Evolutionary conservation across 37 sponge, comb jelly and placozoan species (phyloP).

Genomic region (Axinella damicornis): DNA sequence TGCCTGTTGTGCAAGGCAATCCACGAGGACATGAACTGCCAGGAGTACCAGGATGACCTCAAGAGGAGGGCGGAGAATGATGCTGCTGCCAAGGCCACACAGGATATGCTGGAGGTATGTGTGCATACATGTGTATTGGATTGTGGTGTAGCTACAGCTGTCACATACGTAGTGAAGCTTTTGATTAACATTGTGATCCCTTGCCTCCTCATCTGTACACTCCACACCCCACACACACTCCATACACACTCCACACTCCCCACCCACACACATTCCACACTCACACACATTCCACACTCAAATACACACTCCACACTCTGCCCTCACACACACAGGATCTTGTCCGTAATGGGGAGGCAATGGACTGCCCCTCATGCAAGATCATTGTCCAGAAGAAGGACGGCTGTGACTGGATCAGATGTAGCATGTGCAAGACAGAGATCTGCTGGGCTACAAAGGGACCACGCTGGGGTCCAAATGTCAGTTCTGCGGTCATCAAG

Average conservation of each 20-base stretch:
- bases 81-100: slow-evolving; percentile 86
- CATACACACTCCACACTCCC: too few relatives aligned
- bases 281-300: background rate
- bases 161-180: too few relatives aligned
- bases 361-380: slow-evolving; percentile 86
- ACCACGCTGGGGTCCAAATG: slow-evolving; percentile 94
- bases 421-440: slow-evolving; percentile 93
- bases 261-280: background rate
- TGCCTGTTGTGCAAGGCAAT: slow-evolving; percentile 92
- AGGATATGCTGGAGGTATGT: slow-evolving; percentile 90
- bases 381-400: slow-evolving; percentile 93
- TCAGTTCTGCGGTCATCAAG: slow-evolving; percentile 7
- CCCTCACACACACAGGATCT: slow-evolving; percentile 37
- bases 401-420: slow-evolving; percentile 96
- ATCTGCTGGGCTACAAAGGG: slow-evolving; percentile 98
- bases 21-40: slow-evolving; percentile 92
- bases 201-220: too few relatives aligned
- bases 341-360: slow-evolving; percentile 85
- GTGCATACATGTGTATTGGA: too few relatives aligned
- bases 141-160: too few relatives aligned
- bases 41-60: slow-evolving; percentile 96
- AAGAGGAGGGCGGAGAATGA: slow-evolving; percentile 89
- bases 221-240: too few relatives aligned
- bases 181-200: too few relatives aligned
- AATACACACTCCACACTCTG: too few relatives aligned